Evolutionary conservation across 2,797 vertebrate genomes (phyloP).

Genomic region (Trachurus trachurus): DNA sequence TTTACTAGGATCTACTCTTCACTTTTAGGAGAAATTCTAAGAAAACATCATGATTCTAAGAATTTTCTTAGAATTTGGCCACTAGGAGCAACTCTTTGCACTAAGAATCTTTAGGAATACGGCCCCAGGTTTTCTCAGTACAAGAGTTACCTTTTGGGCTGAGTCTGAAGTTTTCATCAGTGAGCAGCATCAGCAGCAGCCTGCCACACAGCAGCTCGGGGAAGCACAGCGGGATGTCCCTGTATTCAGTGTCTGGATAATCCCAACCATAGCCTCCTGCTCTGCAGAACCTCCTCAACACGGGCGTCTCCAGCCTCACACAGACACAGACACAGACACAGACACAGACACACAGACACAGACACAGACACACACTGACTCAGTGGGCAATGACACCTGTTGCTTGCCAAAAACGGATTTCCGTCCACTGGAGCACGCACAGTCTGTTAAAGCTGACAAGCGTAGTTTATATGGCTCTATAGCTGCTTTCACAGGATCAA

Average conservation of each 20-base stretch:
- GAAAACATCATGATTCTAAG: too few relatives aligned
- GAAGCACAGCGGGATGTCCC: constrained; percentile 82
- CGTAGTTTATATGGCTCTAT: too few relatives aligned
- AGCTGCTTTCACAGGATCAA: too few relatives aligned
- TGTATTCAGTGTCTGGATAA: constrained; percentile 82
- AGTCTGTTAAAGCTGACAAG: too few relatives aligned
- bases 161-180: constrained; percentile 69
- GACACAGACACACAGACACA: background rate
- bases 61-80: too few relatives aligned
- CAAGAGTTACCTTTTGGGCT: constrained; percentile 74
- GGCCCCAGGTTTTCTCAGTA: background rate
- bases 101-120: too few relatives aligned
- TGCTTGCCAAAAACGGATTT: too few relatives aligned
- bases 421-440: too few relatives aligned
- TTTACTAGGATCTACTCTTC: too few relatives aligned
- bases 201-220: constrained; percentile 72
- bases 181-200: constrained; percentile 72
- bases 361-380: background rate
- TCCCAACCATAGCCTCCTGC: constrained; percentile 84
- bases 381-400: background rate
- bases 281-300: constrained; percentile 79
- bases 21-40: too few relatives aligned
- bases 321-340: background rate
- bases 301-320: constrained; percentile 59
- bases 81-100: too few relatives aligned